Base-by-base conservation (phyloP, 2,888 invertebrate genomes). In the Drosophila niveifrons region DNA sequence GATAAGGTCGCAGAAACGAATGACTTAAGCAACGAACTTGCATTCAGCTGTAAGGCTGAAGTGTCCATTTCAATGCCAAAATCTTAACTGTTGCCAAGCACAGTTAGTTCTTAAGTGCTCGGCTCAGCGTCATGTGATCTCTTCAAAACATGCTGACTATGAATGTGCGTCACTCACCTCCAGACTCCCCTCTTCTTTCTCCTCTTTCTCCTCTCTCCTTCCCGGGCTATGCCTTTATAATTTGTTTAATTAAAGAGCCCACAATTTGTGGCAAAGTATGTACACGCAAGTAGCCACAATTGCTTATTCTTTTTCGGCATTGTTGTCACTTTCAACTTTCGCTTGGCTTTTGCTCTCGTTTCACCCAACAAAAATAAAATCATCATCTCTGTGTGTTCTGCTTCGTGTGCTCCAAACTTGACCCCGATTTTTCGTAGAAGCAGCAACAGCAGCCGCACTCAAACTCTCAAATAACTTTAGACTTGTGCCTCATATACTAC, bases 261-360 rank as follows among this genome's bases (percentile, higher is more conserved):
- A 29, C 13, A 52, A 47, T 34, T 48, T 13, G 29, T 48, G 47
- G 56, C 36, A 58, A 58, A 59, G n/a, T 59, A 36, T 29, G n/a
- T 59, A 47, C 46, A 62, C 15, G 31, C 48, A 57, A 31, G 44
- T 51, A 11, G 51, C 50, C 29, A 41, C 41, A 59, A 15, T 39
- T 44, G 15, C 23, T 15, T 39, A 15, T 46, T 43, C 36, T 18
- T 15, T 15, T 15, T 15, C 18, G 50, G 57, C 47, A 48, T 68
- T 57, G 56, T 66, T 83, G 83, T 89, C 83, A 86, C 88, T 83
- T 83, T 83, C 78, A 81, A 84, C 83, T 84, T 84, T 84, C 89
- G 83, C 83, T 87, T 65, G 62, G 56, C 39, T 57, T 53, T 78
- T 88, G 72, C 69, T 69, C 82, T 66, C 76, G 57, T 75, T 80